These are phyloP conservation scores for Planococcus citri DNA, from an alignment of 1,140 invertebrate species.

Conservation along the genomic window DNA sequence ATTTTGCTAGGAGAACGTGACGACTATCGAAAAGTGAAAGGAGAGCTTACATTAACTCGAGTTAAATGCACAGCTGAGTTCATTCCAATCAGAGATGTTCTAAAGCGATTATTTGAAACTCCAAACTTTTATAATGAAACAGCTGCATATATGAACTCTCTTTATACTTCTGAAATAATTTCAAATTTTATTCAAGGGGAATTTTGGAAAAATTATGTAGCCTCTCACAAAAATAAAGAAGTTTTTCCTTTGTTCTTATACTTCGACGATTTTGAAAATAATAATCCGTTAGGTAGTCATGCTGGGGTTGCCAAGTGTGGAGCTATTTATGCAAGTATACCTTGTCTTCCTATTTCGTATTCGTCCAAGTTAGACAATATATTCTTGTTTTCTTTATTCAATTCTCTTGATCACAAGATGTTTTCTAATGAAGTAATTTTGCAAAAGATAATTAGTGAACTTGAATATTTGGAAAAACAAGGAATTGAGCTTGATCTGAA, in stretches of 20 bases:
- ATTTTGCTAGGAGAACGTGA: slow-evolving; percentile 22
- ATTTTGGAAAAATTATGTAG: slow-evolving; percentile 22
- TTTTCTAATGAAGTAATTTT: slow-evolving; percentile 25
- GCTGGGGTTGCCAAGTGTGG: slow-evolving; percentile 26
- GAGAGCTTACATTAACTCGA: background rate
- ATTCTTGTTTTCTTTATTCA: slow-evolving; percentile 26
- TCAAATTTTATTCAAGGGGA: slow-evolving; percentile 17
- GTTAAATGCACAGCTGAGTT: slow-evolving; percentile 23
- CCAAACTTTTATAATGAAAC: slow-evolving; percentile 22
- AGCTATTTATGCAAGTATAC: slow-evolving; percentile 25
- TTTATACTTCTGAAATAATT: slow-evolving; percentile 16
- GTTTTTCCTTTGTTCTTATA: slow-evolving; percentile 23
- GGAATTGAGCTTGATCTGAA: slow-evolving; percentile 14
- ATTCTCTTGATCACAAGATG: slow-evolving; percentile 24
- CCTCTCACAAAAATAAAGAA: background rate
- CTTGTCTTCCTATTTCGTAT: slow-evolving; percentile 25
- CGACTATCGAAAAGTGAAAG: slow-evolving; percentile 20
- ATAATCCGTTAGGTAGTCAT: slow-evolving; percentile 26
- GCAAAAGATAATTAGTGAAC: background rate
- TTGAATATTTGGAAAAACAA: background rate
- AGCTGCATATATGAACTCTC: slow-evolving; percentile 21
- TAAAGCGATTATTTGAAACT: slow-evolving; percentile 25
- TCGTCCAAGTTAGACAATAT: slow-evolving; percentile 26
- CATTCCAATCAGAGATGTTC: slow-evolving; percentile 24
- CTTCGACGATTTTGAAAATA: slow-evolving; percentile 27